Evolutionary conservation across 2,113 vertebrate species (phyloP).

Genomic region (Etia nguti): DNA sequence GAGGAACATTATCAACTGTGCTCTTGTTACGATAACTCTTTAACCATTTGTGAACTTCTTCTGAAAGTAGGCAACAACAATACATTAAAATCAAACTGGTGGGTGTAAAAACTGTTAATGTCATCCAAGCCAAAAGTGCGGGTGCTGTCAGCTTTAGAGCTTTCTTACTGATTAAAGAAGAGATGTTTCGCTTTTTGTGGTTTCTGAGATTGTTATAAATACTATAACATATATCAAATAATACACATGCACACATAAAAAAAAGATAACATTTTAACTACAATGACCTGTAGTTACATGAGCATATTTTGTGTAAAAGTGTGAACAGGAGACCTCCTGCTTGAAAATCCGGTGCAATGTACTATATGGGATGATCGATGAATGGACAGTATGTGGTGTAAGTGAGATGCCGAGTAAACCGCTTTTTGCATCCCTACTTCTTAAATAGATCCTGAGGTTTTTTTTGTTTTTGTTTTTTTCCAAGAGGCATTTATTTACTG

Average conservation of each 20-base stretch:
- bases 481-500: conserved; percentile 27
- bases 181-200: not conserved
- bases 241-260: not conserved
- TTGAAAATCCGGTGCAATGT: not conserved
- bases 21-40: not conserved
- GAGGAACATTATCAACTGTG: not conserved
- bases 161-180: not conserved
- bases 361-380: not conserved
- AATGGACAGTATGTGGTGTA: not conserved
- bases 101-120: not conserved
- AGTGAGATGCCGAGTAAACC: not conserved
- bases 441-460: not conserved
- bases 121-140: not conserved
- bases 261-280: not conserved
- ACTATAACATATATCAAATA: not conserved
- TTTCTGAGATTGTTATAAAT: not conserved
- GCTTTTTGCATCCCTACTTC: not conserved
- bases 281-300: not conserved
- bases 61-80: not conserved
- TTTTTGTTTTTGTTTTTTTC: not conserved
- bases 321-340: not conserved
- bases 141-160: not conserved
- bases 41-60: not conserved
- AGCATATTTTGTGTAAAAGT: not conserved
- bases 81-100: not conserved